phyloP scores from a whole-genome alignment of 2,888 invertebrate genomes.

The Apodemia duryi region DNA sequence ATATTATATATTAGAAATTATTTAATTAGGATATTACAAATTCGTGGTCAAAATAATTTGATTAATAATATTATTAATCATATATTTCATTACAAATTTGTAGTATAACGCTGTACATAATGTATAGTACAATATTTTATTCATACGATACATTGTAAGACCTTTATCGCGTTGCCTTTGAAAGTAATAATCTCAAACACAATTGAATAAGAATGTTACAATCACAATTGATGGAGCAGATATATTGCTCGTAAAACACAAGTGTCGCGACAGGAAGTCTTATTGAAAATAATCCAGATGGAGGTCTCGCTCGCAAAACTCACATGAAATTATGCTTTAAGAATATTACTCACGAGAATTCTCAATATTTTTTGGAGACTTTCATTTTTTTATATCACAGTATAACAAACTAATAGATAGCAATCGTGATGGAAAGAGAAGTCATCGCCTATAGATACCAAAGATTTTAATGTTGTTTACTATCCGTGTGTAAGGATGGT shows the following conservation, averaged over 20 bases:
- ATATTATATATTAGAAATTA: too few species aligned
- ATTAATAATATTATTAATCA: too few species aligned
- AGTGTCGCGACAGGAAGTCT: conserved; percentile 15
- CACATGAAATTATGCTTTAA: conserved; percentile 6
- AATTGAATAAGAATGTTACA: conserved; percentile 14
- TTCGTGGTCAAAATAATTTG: too few species aligned
- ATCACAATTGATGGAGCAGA: conserved; percentile 13
- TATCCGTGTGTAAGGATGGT: too few species aligned
- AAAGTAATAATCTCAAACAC: conserved; percentile 9
- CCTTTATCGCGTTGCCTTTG: background rate
- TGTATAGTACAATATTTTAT: background rate
- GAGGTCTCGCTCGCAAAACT: conserved; percentile 5
- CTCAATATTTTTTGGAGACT: background rate
- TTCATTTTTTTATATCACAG: too few species aligned
- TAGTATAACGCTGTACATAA: too few species aligned
- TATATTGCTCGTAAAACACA: conserved; percentile 14
- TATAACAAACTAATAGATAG: too few species aligned
- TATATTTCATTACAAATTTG: too few species aligned
- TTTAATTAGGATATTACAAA: too few species aligned
- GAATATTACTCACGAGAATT: background rate
- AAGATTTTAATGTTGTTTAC: too few species aligned
- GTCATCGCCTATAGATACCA: too few species aligned
- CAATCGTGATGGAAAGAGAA: too few species aligned
- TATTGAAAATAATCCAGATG: conserved; percentile 9
- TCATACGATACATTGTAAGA: background rate